A percentile compares a stretch with the other conserved stretches of the same genome.
Conservation (phyloP, 2,797 vertebrate species). For the Arctocebus calabarensis region DNA sequence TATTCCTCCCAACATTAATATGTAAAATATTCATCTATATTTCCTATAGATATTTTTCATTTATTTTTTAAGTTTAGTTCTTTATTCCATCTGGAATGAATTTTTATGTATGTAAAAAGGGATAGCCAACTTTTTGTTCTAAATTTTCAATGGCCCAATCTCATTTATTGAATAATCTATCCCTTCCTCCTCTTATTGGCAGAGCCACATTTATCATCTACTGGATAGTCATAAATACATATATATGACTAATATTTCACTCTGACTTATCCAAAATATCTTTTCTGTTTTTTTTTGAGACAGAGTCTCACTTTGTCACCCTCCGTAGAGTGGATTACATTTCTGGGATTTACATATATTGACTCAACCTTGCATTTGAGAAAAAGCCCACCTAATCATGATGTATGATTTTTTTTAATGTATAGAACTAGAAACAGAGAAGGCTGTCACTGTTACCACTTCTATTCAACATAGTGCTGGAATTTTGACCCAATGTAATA, state of each 20-base stretch:
- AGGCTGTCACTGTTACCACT: too few relatives aligned
- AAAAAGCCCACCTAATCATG: too few relatives aligned
- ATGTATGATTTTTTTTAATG: too few relatives aligned
- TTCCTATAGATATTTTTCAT: conserved; percentile 56
- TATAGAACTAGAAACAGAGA: too few relatives aligned
- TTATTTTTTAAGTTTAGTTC: conserved; percentile 27
- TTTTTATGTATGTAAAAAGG: background rate
- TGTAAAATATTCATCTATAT: conserved; percentile 33
- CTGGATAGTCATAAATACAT: background rate
- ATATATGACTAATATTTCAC: background rate
- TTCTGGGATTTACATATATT: too few relatives aligned
- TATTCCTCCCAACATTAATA: conserved; percentile 59
- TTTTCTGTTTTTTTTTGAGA: too few relatives aligned
- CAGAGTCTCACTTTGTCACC: too few relatives aligned
- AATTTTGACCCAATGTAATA: too few relatives aligned
- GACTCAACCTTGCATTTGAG: too few relatives aligned
- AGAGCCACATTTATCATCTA: conserved; percentile 18
- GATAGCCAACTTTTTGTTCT: background rate
- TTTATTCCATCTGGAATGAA: conserved; percentile 58
- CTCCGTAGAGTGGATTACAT: too few relatives aligned
- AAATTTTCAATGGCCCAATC: conserved; percentile 4
- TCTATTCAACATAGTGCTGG: too few relatives aligned
- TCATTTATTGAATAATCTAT: conserved; percentile 47
- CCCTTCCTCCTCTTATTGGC: background rate
- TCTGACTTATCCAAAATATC: conserved; percentile 51